Conservation (phyloP, 2,113 vertebrate species). For the Pangasianodon hypophthalmus region DNA sequence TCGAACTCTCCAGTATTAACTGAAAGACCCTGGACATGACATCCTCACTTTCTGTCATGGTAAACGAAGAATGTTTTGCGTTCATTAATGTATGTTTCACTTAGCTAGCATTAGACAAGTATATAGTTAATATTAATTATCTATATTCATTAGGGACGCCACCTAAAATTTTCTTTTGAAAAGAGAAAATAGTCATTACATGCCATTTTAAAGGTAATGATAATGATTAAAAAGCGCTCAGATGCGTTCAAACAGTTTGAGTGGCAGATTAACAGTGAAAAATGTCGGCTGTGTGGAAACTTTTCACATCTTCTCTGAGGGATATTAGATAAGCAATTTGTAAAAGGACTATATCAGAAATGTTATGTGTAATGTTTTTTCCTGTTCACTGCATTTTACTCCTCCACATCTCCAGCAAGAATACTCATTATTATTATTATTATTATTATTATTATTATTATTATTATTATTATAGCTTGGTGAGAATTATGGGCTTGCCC, state of each 20-base stretch:
- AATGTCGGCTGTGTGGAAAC: neutral
- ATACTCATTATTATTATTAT: neutral
- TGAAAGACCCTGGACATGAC: neutral
- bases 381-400: neutral
- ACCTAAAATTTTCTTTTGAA: neutral
- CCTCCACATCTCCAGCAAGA: neutral
- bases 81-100: neutral
- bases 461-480: too few relatives aligned
- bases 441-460: too few relatives aligned
- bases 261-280: neutral
- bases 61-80: neutral
- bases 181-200: neutral
- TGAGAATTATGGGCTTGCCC: neutral
- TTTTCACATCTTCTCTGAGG: neutral
- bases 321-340: neutral
- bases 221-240: neutral
- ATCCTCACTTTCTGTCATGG: neutral
- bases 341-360: neutral
- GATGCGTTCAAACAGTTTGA: neutral
- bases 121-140: neutral
- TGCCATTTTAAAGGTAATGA: neutral
- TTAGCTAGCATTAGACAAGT: neutral
- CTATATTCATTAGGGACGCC: neutral
- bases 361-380: neutral
- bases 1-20: neutral